A percentile compares a stretch with the other conserved stretches of the same genome.
phyloP scores from a whole-genome alignment of 2,797 vertebrate species.

The Myoxocephalus aenaeus region DNA sequence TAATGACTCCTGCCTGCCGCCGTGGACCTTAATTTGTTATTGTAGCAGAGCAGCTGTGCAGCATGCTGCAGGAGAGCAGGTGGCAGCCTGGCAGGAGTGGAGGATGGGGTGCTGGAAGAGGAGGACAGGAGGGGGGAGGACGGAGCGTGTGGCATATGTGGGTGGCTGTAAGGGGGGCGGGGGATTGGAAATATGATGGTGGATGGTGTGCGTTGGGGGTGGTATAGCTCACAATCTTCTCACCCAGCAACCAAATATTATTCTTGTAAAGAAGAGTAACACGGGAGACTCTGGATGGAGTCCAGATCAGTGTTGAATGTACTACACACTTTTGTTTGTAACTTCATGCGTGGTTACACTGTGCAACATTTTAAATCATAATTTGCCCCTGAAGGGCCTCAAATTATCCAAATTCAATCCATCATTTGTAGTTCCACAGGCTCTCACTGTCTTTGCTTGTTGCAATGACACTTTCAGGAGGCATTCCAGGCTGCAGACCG shows the following conservation, averaged over 20 bases:
- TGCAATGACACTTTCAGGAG: slow-evolving; percentile 32
- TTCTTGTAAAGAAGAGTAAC: slow-evolving; percentile 63
- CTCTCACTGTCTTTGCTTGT: background rate
- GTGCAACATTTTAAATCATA: background rate
- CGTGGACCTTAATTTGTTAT: slow-evolving; percentile 87
- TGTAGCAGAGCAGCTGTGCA: slow-evolving; percentile 87
- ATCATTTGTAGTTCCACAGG: background rate
- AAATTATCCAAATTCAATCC: background rate
- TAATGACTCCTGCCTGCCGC: slow-evolving; percentile 64
- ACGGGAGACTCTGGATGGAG: slow-evolving; percentile 56
- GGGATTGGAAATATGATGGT: slow-evolving; percentile 46
- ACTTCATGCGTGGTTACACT: background rate
- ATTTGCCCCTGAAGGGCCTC: background rate
- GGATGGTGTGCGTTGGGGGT: slow-evolving; percentile 37
- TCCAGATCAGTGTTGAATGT: slow-evolving; percentile 57
- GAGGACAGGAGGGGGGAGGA: slow-evolving; percentile 37
- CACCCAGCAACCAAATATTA: slow-evolving; percentile 75
- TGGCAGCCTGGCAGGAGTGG: slow-evolving; percentile 85
- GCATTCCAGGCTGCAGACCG: slow-evolving; percentile 9
- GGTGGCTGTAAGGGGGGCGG: slow-evolving; percentile 65
- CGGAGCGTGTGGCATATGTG: slow-evolving; percentile 81
- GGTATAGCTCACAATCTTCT: slow-evolving; percentile 51
- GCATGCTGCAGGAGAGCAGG: slow-evolving; percentile 86
- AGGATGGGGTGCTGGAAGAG: slow-evolving; percentile 60
- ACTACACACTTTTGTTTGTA: slow-evolving; percentile 14